Evolutionary conservation across 2,888 invertebrate species (phyloP), one percentile per base, ranked within the genome.

Genomic region (Euplexia lucipara): DNA sequence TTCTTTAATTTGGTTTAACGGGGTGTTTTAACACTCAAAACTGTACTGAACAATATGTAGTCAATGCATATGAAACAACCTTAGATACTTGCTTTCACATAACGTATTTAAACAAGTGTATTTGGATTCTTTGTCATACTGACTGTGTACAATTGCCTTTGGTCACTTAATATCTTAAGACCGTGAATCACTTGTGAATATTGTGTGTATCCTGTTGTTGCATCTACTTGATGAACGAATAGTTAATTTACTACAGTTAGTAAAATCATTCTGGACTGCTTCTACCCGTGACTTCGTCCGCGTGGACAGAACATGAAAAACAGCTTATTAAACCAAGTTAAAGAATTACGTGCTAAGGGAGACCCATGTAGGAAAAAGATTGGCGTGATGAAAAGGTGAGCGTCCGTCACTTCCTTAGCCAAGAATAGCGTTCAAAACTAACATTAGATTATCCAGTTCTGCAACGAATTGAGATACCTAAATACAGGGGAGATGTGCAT

Each of bases 21-120:
- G 18, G 8, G n/a, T 18, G 26, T 34, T 18, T 14, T 22, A 34
- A 42, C 10, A 39, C 9, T 44, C 35, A 7, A 30, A 42, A 42
- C 14, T 30, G 6, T 30, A 44, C n/a, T 39, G 39, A 32, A 47
- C 41, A 32, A 44, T 67, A 60, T 65, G n/a, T n/a, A 57, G 51
- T 66, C 41, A 53, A 61, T 26, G 68, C 73, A 72, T 64, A 70
- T 63, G 44, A 64, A 60, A 72, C 51, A 59, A 62, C 49, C 69
- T 64, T 56, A 26, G 26, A 26, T 26, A 68, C 67, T 51, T 78
- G 71, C 67, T 78, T 77, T 48, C 58, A 71, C 20, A 22, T 61
- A 70, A 52, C 48, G 53, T 88, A 83, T 90, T 90, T 89, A 79
- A 74, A 85, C 90, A 90, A 89, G 86, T 90, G 90, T 82, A 82